Conservation (phyloP, 2,888 invertebrate species). For the Agriopis marginaria region DNA sequence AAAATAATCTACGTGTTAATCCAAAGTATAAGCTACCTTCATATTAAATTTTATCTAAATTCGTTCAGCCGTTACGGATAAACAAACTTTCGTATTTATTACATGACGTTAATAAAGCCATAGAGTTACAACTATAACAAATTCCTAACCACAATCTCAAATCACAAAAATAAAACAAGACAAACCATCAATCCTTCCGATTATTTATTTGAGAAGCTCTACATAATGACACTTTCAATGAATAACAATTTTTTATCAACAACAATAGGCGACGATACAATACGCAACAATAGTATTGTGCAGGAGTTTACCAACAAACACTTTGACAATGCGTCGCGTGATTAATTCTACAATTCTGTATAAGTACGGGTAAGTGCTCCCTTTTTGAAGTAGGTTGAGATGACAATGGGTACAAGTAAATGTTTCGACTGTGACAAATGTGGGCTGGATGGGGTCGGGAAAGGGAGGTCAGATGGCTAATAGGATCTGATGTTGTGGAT, state of each 20-base stretch:
- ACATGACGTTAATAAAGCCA: background rate
- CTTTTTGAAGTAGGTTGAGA: constrained; percentile 50
- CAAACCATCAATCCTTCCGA: constrained; percentile 66
- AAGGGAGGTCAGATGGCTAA: constrained; percentile 30
- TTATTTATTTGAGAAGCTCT: constrained; percentile 68
- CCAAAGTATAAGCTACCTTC: no score
- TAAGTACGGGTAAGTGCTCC: constrained; percentile 73
- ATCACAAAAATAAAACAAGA: constrained; percentile 54
- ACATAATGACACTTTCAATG: constrained; percentile 52
- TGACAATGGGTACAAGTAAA: constrained; percentile 42
- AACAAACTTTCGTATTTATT: no score
- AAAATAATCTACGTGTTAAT: no score
- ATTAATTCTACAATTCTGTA: constrained; percentile 67
- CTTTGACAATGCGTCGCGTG: constrained; percentile 71
- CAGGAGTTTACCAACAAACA: constrained; percentile 81
- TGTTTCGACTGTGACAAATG: constrained; percentile 39
- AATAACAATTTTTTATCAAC: constrained; percentile 56
- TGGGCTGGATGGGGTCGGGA: constrained; percentile 35
- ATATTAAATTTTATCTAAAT: no score
- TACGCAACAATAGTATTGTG: constrained; percentile 65
- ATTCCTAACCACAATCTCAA: constrained; percentile 18
- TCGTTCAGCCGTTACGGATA: no score
- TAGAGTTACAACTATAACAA: background rate
- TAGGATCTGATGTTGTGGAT: constrained; percentile 7
- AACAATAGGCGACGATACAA: constrained; percentile 26